Conservation (phyloP, 2,797 vertebrate species). For the Falco novaeseelandiae region DNA sequence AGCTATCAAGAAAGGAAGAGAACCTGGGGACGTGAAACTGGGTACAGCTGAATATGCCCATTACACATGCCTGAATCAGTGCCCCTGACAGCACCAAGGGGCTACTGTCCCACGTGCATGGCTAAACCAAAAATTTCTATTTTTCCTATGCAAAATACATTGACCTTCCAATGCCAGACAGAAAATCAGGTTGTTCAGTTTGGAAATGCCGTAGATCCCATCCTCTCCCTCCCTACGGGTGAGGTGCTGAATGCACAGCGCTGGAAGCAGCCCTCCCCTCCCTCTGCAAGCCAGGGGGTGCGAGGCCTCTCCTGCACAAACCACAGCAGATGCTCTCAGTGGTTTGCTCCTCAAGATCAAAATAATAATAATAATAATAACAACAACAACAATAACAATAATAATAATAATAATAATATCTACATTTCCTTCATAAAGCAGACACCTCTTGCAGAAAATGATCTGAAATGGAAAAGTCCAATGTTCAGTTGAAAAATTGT, state of each 20-base stretch:
- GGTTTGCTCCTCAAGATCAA: background rate
- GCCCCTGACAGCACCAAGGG: background rate
- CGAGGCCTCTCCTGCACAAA: background rate
- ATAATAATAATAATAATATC: background rate
- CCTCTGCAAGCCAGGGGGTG: background rate
- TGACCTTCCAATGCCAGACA: background rate
- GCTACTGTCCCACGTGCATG: fast-evolving
- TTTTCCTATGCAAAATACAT: background rate
- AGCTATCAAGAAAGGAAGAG: background rate
- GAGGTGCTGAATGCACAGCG: fast-evolving
- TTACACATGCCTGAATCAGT: background rate
- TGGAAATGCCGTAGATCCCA: background rate
- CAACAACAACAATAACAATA: no score
- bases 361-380: no score
- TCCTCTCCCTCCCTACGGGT: background rate
- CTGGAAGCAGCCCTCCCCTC: background rate
- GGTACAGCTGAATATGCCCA: background rate
- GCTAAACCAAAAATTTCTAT: background rate
- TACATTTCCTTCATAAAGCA: background rate
- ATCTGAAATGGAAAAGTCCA: background rate
- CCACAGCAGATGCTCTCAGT: background rate
- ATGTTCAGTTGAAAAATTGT: background rate
- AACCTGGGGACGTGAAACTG: background rate
- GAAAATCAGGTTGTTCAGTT: background rate
- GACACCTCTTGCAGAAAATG: background rate